Evolutionary conservation across 2,888 invertebrate genomes (phyloP), one percentile per base, ranked within the genome.

Genomic region (Prostheceraeus crozeri): DNA sequence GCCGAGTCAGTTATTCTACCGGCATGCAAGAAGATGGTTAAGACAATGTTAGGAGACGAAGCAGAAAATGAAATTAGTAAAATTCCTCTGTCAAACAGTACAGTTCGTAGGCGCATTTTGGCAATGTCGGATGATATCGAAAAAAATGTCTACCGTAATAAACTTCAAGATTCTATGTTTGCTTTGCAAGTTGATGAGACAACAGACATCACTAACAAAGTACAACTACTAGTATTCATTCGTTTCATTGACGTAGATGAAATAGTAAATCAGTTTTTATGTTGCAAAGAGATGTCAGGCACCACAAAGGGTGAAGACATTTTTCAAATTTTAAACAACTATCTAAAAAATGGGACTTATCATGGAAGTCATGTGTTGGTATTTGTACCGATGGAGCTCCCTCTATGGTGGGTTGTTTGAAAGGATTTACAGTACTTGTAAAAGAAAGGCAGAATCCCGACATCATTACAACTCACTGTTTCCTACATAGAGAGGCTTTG

Each of bases 131-230:
- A 19, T 57, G 58, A 58, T 23, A 58, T 58, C 6, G 19, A 59
- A 27, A 25, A 60, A 11, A 28, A 27, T 14, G 11, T 21, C 28
- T 57, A 23, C 11, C 23, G 25, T 55, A n/a, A n/a, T n/a, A 58
- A 58, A 58, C 27, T 14, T 52, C 28, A 16, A 11, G 28, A 14
- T 59, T 61, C 21, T n/a, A 11, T n/a, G 61, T 28, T 61, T 61
- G 6, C 28, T n/a, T 33, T 59, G 11, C 60, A 58, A 46, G 56
- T 58, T 58, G 59, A 58, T 33, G 61, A 58, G 25, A 61, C 60
- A n/a, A 58, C 59, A 6, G 61, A 58, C 30, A 45, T 45, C n/a
- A 45, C 10, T 45, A 16, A 16, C n/a, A 10, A 45, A 14, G 45
- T 14, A 11, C n/a, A n/a, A 11, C 14, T 45, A 10, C 10, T 45